Conservation (phyloP, 2,888 invertebrate genomes). For the Tolmerus cingulatus region DNA sequence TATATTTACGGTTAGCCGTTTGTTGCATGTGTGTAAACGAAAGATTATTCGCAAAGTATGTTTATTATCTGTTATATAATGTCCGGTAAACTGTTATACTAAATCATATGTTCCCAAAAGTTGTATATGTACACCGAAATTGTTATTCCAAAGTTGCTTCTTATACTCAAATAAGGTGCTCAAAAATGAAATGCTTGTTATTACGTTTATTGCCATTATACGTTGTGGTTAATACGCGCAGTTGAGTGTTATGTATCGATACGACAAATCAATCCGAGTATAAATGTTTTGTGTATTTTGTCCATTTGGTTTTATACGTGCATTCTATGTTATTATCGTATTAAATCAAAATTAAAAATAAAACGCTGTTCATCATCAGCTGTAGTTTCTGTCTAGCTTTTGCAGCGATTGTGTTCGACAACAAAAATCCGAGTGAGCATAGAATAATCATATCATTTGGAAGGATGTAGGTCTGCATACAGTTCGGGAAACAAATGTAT, state of each 20-base stretch:
- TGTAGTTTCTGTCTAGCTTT: background rate
- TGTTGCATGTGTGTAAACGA: slow-evolving; percentile 51
- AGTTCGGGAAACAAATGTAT: background rate
- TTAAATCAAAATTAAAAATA: background rate
- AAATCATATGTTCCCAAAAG: slow-evolving; percentile 14
- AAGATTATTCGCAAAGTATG: slow-evolving; percentile 47
- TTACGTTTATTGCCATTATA: slow-evolving; percentile 1
- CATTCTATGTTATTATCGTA: slow-evolving; percentile 40
- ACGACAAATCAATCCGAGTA: slow-evolving; percentile 43
- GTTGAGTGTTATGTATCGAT: slow-evolving; percentile 25
- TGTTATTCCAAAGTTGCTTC: slow-evolving; percentile 8
- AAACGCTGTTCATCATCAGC: background rate
- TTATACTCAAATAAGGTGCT: background rate
- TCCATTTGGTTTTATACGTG: slow-evolving; percentile 35
- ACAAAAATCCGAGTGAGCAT: slow-evolving; percentile 45
- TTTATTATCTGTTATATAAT: slow-evolving; percentile 39
- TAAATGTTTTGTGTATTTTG: slow-evolving; percentile 42
- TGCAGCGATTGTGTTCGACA: slow-evolving; percentile 38
- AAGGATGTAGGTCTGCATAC: background rate
- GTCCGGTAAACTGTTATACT: slow-evolving; percentile 47
- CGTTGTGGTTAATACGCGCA: slow-evolving; percentile 12
- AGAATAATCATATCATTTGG: slow-evolving; percentile 23
- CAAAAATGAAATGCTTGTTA: background rate
- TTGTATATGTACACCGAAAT: slow-evolving; percentile 39
- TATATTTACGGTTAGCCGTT: slow-evolving; percentile 47